Evolutionary conservation across 2,113 vertebrate genomes (phyloP).

Genomic region (Oxygymnocypris stewartii): DNA sequence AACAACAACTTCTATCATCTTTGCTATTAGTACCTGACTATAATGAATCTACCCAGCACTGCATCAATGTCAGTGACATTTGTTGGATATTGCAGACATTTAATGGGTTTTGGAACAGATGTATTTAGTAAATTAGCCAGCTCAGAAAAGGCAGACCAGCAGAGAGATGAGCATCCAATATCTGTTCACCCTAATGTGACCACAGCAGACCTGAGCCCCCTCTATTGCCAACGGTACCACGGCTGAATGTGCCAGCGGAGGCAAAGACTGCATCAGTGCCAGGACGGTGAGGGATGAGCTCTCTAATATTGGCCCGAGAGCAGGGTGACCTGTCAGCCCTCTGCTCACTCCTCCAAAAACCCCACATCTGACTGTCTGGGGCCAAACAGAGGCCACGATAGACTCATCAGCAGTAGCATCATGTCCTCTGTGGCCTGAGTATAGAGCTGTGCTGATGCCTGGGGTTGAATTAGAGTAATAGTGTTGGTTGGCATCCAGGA

Average conservation of each 20-base stretch:
- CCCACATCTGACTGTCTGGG: not conserved
- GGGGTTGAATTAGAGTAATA: not conserved
- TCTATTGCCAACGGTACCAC: constrained; percentile 1
- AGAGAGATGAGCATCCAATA: not conserved
- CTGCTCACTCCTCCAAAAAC: not conserved
- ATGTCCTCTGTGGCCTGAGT: not conserved
- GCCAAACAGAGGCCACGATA: constrained; percentile 1
- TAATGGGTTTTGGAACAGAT: not conserved
- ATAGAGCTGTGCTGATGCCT: not conserved
- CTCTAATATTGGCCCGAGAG: not conserved
- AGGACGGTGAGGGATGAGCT: constrained; percentile 8
- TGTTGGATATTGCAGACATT: not conserved
- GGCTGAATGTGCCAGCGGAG: not conserved
- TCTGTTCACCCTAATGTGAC: not conserved
- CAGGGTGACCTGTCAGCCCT: constrained; percentile 1
- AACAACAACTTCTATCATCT: too few species aligned
- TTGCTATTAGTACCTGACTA: too few species aligned
- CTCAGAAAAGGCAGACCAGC: not conserved
- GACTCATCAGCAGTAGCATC: not conserved
- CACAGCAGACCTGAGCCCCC: constrained; percentile 1
- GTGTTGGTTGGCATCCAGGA: not conserved
- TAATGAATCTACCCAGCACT: too few species aligned
- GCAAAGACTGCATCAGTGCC: not conserved
- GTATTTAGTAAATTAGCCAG: not conserved
- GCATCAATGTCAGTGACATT: not conserved